Percentiles rank a stretch among this genome's conserved stretches.
These are phyloP conservation scores for Clarias batrachus DNA, from an alignment of 2,113 vertebrate species.

Conservation along the genomic window DNA sequence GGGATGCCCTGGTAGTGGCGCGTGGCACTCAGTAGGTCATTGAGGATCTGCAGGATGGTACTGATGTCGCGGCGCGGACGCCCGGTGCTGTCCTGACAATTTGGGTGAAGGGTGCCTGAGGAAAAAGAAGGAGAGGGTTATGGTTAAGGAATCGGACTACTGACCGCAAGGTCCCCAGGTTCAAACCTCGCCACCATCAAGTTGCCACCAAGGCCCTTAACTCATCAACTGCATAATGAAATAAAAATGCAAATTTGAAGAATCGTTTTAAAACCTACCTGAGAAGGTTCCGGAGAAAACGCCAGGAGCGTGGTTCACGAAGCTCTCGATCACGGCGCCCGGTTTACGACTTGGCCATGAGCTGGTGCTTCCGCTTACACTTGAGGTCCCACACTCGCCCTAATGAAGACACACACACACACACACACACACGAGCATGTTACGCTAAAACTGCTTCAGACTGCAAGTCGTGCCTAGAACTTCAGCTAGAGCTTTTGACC, in stretches of 20 bases:
- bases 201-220: too few species aligned
- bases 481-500: neutral
- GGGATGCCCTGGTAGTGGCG: slow-evolving; percentile 85
- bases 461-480: neutral
- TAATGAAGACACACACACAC: slow-evolving; percentile 41
- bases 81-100: slow-evolving; percentile 80
- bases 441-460: neutral
- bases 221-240: too few species aligned
- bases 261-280: slow-evolving; percentile 60
- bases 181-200: too few species aligned
- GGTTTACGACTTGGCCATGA: slow-evolving; percentile 78
- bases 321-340: slow-evolving; percentile 91
- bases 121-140: slow-evolving; percentile 2
- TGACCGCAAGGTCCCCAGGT: too few species aligned
- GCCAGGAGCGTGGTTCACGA: slow-evolving; percentile 89
- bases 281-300: slow-evolving; percentile 95
- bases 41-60: slow-evolving; percentile 93
- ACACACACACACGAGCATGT: neutral
- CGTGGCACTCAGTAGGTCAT: slow-evolving; percentile 87
- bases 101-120: slow-evolving; percentile 85
- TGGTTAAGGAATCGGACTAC: neutral
- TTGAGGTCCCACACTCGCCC: slow-evolving; percentile 70
- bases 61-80: slow-evolving; percentile 81
- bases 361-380: slow-evolving; percentile 56
- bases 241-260: neutral